Conservation (phyloP, 2,888 invertebrate genomes). For the Diogma glabrata region DNA sequence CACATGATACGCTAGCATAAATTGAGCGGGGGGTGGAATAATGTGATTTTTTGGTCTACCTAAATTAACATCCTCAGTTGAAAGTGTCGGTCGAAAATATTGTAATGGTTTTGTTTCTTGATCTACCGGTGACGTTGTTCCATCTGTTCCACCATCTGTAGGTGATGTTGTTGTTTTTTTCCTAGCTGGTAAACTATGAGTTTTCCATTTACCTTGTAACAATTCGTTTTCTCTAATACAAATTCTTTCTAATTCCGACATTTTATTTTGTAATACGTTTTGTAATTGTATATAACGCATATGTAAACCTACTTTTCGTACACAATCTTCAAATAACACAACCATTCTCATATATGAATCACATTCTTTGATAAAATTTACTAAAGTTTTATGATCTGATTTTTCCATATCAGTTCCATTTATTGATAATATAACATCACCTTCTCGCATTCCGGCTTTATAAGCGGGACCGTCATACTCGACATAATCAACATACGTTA, state of each 20-base stretch:
- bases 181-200: conserved; percentile 75
- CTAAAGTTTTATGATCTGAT: conserved; percentile 85
- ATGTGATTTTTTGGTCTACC: conserved; percentile 31
- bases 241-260: conserved; percentile 72
- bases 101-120: conserved; percentile 31
- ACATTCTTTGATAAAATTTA: conserved; percentile 83
- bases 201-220: conserved; percentile 78
- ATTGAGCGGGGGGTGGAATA: conserved; percentile 38
- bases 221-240: conserved; percentile 72
- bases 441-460: conserved; percentile 87
- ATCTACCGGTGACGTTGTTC: conserved; percentile 40
- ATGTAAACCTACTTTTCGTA: conserved; percentile 58
- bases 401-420: conserved; percentile 93
- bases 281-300: conserved; percentile 87
- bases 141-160: conserved; percentile 32
- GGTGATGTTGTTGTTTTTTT: conserved; percentile 56
- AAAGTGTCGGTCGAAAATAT: conserved; percentile 66
- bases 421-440: conserved; percentile 91
- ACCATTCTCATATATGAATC: conserved; percentile 90
- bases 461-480: conserved; percentile 87
- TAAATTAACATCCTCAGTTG: conserved; percentile 63
- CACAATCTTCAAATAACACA: conserved; percentile 92
- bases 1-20: conserved; percentile 46
- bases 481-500: conserved; percentile 95
- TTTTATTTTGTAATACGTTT: conserved; percentile 68